Evolutionary conservation across 2,888 invertebrate genomes (phyloP).

Genomic region (Eristalis intricaria): DNA sequence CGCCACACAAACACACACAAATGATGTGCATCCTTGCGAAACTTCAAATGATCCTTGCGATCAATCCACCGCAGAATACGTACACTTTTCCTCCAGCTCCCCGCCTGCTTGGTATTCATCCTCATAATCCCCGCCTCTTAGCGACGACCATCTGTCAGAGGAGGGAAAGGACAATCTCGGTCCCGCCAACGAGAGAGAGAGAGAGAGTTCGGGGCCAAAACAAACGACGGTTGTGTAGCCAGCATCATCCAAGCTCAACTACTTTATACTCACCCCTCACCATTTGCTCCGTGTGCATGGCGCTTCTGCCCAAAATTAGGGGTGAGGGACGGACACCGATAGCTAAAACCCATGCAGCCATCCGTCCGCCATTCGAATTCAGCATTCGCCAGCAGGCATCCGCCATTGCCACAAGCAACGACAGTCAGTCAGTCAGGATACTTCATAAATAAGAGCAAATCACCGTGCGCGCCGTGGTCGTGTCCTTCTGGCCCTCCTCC

Average conservation of each 20-base stretch:
- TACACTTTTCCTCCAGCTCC: background rate
- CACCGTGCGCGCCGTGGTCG: slow-evolving; percentile 28
- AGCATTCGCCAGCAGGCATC: slow-evolving; percentile 3
- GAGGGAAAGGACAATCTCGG: background rate
- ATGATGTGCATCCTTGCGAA: background rate
- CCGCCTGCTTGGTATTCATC: background rate
- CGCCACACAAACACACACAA: background rate
- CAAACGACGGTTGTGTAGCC: background rate
- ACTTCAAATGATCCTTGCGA: background rate
- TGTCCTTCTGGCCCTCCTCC: background rate
- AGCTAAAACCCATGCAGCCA: background rate
- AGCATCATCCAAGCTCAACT: background rate
- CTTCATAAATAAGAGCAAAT: slow-evolving; percentile 70
- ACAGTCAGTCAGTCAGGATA: slow-evolving; percentile 40
- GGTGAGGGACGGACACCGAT: background rate
- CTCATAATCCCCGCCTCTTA: background rate
- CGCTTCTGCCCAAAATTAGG: background rate
- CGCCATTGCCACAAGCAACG: slow-evolving; percentile 32
- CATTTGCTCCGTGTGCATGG: background rate
- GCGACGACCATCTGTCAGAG: background rate
- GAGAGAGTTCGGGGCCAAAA: background rate
- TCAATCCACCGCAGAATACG: background rate
- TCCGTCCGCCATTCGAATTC: background rate
- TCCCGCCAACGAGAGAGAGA: background rate
- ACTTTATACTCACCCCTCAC: background rate